Conservation (phyloP, 2,888 invertebrate species). For the Pterobdella sp. region DNA sequence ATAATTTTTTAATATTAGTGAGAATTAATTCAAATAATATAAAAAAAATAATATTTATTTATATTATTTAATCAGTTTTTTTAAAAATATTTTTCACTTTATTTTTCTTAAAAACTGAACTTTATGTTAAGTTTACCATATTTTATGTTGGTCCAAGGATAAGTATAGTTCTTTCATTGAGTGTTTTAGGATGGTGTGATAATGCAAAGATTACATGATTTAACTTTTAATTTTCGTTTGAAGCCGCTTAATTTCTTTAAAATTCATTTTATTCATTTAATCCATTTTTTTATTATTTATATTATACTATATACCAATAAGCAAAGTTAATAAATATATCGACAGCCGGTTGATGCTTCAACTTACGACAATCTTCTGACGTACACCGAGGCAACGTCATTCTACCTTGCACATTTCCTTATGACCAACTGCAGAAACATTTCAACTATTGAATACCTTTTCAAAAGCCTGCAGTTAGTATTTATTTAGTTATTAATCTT, state of each 20-base stretch:
- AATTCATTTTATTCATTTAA: not conserved
- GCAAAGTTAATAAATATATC: not conserved
- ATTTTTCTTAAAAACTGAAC: too few species aligned
- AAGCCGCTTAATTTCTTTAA: not conserved
- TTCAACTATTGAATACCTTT: not conserved
- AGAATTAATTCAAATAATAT: too few species aligned
- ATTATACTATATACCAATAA: not conserved
- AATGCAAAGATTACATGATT: too few species aligned
- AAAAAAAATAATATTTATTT: too few species aligned
- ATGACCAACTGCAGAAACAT: slow-evolving; percentile 11
- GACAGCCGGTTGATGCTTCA: not conserved
- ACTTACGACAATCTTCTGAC: slow-evolving; percentile 2
- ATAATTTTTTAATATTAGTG: too few species aligned
- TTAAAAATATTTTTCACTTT: too few species aligned
- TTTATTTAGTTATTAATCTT: not conserved
- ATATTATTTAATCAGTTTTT: too few species aligned
- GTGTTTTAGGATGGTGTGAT: too few species aligned
- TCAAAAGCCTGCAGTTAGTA: slow-evolving; percentile 5
- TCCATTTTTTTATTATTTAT: not conserved
- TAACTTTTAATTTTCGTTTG: too few species aligned
- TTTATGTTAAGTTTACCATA: too few species aligned
- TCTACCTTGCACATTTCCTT: not conserved
- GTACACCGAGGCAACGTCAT: slow-evolving; percentile 5
- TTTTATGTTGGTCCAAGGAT: too few species aligned
- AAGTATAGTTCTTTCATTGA: too few species aligned